Percentiles rank a stretch among this genome's conserved stretches.
phyloP scores from a whole-genome alignment of 2,797 vertebrate genomes.

The Urocyon cinereoargenteus region DNA sequence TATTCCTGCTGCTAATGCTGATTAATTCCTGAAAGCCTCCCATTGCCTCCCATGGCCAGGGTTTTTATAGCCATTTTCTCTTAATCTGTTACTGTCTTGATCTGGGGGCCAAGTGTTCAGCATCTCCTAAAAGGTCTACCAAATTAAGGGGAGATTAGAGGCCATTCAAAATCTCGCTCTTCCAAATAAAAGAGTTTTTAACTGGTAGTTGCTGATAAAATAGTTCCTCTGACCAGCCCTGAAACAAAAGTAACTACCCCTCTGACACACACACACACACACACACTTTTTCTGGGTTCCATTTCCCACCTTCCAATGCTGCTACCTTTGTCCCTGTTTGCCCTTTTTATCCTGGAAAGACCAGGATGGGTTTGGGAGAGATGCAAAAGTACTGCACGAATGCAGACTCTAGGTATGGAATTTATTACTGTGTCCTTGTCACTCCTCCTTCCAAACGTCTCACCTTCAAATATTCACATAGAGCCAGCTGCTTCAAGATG shows the following conservation, averaged over 20 bases:
- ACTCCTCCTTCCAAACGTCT: constrained; percentile 20
- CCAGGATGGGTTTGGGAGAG: neutral
- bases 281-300: neutral
- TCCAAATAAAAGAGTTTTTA: neutral
- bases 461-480: constrained; percentile 61
- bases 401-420: neutral
- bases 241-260: neutral
- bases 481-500: constrained; percentile 73
- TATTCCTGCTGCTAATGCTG: neutral
- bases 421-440: constrained; percentile 59
- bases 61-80: neutral
- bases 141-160: neutral
- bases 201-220: neutral
- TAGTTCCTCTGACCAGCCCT: neutral
- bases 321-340: neutral
- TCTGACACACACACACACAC: neutral
- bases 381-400: neutral
- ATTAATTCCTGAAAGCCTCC: neutral
- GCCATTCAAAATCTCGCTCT: neutral
- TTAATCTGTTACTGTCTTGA: neutral
- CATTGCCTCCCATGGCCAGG: neutral
- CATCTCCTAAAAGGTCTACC: neutral
- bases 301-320: neutral
- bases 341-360: neutral
- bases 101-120: neutral